Percentiles rank a stretch among this genome's conserved stretches.
These are phyloP conservation scores for Melolontha melolontha DNA, from an alignment of 2,888 invertebrate genomes.

Conservation along the genomic window DNA sequence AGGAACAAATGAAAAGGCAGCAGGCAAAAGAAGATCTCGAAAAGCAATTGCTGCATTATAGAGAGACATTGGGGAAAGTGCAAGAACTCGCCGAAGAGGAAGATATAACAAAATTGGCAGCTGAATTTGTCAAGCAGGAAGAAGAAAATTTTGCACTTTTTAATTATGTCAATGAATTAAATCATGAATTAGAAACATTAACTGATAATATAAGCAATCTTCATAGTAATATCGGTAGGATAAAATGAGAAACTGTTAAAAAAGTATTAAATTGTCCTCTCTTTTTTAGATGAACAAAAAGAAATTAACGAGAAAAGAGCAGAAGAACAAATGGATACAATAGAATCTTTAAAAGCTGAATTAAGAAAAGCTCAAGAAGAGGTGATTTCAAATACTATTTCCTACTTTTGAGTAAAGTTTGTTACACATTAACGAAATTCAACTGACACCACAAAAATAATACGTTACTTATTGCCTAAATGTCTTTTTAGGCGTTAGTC, in stretches of 20 bases:
- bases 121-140: constrained; percentile 85
- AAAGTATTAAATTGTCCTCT: neutral
- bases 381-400: constrained; percentile 52
- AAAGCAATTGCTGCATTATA: constrained; percentile 78
- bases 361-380: constrained; percentile 67
- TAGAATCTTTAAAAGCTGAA: constrained; percentile 68
- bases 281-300: constrained; percentile 69
- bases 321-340: constrained; percentile 71
- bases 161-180: constrained; percentile 90
- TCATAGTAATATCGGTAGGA: constrained; percentile 72
- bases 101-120: constrained; percentile 77
- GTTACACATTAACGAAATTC: no score
- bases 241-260: constrained; percentile 30
- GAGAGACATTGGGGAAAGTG: constrained; percentile 80
- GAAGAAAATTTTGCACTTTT: constrained; percentile 93
- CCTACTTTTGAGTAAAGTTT: no score
- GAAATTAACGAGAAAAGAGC: constrained; percentile 70
- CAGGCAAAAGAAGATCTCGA: constrained; percentile 77
- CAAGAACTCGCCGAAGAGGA: constrained; percentile 72
- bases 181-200: constrained; percentile 82
- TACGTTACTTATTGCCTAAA: no score
- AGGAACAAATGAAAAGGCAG: constrained; percentile 77
- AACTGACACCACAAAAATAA: no score
- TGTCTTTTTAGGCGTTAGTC: no score
- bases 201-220: constrained; percentile 76